Conservation (phyloP, 2,797 vertebrate species). For the Takifugu rubripes region DNA sequence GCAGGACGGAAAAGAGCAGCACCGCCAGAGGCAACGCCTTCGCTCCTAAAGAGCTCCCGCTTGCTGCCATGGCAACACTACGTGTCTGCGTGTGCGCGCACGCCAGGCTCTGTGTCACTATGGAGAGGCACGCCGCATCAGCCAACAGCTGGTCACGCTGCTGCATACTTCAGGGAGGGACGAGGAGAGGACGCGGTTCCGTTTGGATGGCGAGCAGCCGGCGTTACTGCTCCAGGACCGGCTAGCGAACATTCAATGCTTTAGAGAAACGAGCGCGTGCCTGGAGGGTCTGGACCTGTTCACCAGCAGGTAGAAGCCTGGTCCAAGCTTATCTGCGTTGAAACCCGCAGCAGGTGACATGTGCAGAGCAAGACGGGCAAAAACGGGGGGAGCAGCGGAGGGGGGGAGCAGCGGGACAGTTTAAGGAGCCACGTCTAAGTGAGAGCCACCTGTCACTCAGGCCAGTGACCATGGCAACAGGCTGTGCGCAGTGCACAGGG, state of each 20-base stretch:
- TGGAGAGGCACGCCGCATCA: slow-evolving; percentile 45
- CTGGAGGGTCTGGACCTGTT: slow-evolving; percentile 24
- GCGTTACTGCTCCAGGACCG: slow-evolving; percentile 28
- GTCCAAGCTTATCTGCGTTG: slow-evolving; percentile 55
- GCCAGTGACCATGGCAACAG: slow-evolving; percentile 68
- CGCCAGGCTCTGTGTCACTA: neutral
- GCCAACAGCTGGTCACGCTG: slow-evolving; percentile 66
- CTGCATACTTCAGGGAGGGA: slow-evolving; percentile 61
- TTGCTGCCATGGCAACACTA: slow-evolving; percentile 73
- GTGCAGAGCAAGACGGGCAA: slow-evolving; percentile 34
- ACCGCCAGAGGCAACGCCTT: slow-evolving; percentile 64
- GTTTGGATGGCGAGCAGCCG: slow-evolving; percentile 56
- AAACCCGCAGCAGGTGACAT: slow-evolving; percentile 46
- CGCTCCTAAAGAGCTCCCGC: slow-evolving; percentile 61
- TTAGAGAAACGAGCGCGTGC: slow-evolving; percentile 3
- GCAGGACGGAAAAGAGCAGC: slow-evolving; percentile 47
- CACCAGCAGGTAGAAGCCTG: slow-evolving; percentile 50
- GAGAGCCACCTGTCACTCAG: slow-evolving; percentile 77
- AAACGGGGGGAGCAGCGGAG: slow-evolving; percentile 20
- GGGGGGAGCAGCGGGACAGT: slow-evolving; percentile 26
- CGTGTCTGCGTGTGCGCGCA: slow-evolving; percentile 6
- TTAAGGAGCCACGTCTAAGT: slow-evolving; percentile 63
- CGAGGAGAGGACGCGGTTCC: slow-evolving; percentile 51
- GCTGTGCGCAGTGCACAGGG: slow-evolving; percentile 71
- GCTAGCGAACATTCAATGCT: slow-evolving; percentile 28